Base-by-base conservation (phyloP, 2,888 invertebrate genomes). In the Leptopilina syphax region DNA sequence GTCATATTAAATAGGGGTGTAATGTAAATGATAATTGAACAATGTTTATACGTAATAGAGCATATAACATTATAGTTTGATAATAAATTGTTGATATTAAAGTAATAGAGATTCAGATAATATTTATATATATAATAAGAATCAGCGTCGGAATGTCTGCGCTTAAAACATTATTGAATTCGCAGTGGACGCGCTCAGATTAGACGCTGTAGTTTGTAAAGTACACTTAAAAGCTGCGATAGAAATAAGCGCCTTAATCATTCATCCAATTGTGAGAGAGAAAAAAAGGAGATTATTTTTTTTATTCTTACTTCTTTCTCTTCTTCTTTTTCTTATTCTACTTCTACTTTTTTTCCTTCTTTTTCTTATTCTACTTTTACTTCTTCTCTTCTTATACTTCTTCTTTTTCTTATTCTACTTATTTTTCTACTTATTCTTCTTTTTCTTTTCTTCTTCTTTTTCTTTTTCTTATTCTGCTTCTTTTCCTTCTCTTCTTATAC, bases 71-170 rank as follows among this genome's bases (percentile, higher is more conserved):
- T 44, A 44, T 44, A 44, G 8, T n/a, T n/a, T 60, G 13, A 60
- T 60, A 60, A 60, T 44, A n/a, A n/a, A 12, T 57, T 57, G 12
- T n/a, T 12, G 57, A 57, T n/a, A n/a, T 12, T 7, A 60, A 4
- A 60, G 12, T 60, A 44, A 44, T 34, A n/a, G 12, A 60, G 60
- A 60, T 60, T 60, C 12, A 60, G 60, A 63, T 18, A 63, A 18
- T 44, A 8, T 8, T 63, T 34, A 34, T 34, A 34, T 3, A 34
- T 34, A 34, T 34, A 34, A 63, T 63, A 63, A 63, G 18, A 57
- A 34, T 57, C 12, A 73, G 57, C 54, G 57, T 54, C 73, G 34
- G 73, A 24, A 8, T 73, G 73, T 73, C 73, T 73, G 34, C 4
- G 70, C 27, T 70, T 44, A 44, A 54, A 27, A 27, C 54, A 44